phyloP scores from a whole-genome alignment of 1,140 invertebrate genomes.

The Chelonus insularis region DNA sequence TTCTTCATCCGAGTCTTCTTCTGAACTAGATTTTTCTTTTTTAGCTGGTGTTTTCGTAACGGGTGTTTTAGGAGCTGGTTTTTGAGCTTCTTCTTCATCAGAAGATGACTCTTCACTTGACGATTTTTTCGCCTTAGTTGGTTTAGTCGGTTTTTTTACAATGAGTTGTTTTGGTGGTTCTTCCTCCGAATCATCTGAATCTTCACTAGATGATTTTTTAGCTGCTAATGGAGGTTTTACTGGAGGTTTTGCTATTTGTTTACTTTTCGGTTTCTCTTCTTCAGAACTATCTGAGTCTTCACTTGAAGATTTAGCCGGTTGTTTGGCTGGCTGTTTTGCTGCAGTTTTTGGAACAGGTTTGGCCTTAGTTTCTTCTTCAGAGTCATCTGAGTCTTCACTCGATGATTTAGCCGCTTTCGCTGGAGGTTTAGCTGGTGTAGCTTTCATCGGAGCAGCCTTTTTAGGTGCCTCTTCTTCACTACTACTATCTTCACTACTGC shows the following conservation, averaged over 20 bases:
- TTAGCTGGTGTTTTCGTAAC: constrained; percentile 27
- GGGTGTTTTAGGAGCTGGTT: constrained; percentile 27
- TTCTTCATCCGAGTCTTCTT: constrained; percentile 47
- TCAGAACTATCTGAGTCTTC: constrained; percentile 40
- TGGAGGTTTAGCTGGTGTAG: constrained; percentile 28
- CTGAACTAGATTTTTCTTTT: constrained; percentile 41
- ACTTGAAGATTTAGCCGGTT: constrained; percentile 39
- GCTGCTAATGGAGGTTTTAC: constrained; percentile 27
- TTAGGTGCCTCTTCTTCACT: constrained; percentile 30
- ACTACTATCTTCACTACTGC: constrained; percentile 36
- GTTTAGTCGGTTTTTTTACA: not conserved
- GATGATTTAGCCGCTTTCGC: constrained; percentile 37
- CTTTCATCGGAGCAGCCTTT: constrained; percentile 43
- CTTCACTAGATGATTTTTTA: constrained; percentile 41
- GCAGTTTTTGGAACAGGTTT: constrained; percentile 29
- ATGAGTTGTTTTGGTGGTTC: not conserved
- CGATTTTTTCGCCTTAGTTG: constrained; percentile 18
- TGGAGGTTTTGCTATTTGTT: constrained; percentile 27
- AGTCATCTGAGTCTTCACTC: constrained; percentile 44
- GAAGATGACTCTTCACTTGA: constrained; percentile 33
- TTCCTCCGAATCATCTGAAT: constrained; percentile 35
- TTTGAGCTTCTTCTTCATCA: constrained; percentile 25
- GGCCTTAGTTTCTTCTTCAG: constrained; percentile 37
- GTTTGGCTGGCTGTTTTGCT: constrained; percentile 26
- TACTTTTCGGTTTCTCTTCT: constrained; percentile 31